Conservation (phyloP, 2,113 vertebrate species). For the Stegastes partitus region DNA sequence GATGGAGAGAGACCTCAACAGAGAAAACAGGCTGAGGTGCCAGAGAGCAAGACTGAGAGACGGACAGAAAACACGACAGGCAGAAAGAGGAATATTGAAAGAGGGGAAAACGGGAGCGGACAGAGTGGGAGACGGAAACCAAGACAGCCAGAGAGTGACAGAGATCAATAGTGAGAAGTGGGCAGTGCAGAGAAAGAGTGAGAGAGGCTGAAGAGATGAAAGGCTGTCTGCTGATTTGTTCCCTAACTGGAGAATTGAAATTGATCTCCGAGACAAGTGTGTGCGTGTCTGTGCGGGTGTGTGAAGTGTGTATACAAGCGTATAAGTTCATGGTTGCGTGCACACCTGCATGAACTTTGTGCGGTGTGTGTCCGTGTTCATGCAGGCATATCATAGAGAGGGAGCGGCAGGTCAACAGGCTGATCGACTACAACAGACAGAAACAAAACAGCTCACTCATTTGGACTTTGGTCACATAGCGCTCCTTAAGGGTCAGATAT, state of each 20-base stretch:
- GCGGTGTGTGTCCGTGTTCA: constrained; percentile 32
- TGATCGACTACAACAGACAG: constrained; percentile 52
- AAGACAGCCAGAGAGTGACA: constrained; percentile 57
- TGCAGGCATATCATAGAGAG: constrained; percentile 23
- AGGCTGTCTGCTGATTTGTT: constrained; percentile 75
- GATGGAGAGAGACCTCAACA: constrained; percentile 1
- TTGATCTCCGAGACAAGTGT: constrained; percentile 69
- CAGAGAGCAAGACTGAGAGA: constrained; percentile 25
- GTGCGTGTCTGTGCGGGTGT: constrained; percentile 27
- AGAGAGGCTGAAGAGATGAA: constrained; percentile 74
- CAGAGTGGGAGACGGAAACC: constrained; percentile 24
- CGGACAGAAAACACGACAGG: constrained; percentile 4
- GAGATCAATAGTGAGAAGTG: constrained; percentile 75
- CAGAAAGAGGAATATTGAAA: constrained; percentile 40
- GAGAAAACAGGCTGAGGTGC: constrained; percentile 3
- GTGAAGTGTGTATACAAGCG: constrained; percentile 13
- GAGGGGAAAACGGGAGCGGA: constrained; percentile 8
- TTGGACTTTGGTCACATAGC: constrained; percentile 43
- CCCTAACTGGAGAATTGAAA: constrained; percentile 79
- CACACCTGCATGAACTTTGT: constrained; percentile 35
- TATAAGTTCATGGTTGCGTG: constrained; percentile 23
- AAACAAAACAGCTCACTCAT: constrained; percentile 34
- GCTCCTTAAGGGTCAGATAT: constrained; percentile 70
- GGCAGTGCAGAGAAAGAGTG: constrained; percentile 62
- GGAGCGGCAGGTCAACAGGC: constrained; percentile 10